phyloP scores from a whole-genome alignment of 2,113 vertebrate genomes.

The Burhinus oedicnemus region DNA sequence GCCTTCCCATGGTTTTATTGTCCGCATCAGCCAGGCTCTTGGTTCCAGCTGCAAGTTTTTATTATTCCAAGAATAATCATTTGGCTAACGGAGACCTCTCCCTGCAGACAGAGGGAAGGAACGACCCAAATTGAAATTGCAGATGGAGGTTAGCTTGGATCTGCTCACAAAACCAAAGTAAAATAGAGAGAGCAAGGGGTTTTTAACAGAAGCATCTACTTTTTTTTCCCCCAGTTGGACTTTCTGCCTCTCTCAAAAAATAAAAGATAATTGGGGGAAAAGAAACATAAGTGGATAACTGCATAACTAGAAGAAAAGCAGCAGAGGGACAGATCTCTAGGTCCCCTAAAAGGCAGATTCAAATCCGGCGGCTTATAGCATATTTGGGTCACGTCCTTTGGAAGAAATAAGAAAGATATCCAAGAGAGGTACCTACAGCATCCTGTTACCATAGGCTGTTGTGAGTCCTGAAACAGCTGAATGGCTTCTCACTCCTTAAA shows the following conservation, averaged over 20 bases:
- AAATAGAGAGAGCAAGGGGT: neutral
- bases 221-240: accelerated
- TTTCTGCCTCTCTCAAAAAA: neutral
- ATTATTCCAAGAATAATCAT: slow-evolving; percentile 33
- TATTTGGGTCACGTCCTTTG: neutral
- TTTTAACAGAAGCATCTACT: neutral
- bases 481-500: neutral
- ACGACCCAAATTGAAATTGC: neutral
- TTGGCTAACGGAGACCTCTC: slow-evolving; percentile 40
- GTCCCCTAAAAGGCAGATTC: neutral
- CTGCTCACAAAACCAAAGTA: neutral
- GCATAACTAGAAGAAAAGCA: neutral
- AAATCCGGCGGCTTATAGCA: neutral
- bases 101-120: slow-evolving; percentile 9
- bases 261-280: neutral
- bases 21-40: neutral
- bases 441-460: neutral
- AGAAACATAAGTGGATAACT: neutral
- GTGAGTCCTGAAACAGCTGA: neutral
- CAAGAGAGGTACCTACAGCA: neutral
- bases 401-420: neutral
- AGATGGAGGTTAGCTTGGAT: neutral
- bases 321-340: neutral
- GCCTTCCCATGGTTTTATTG: slow-evolving; percentile 27
- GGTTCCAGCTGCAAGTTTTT: slow-evolving; percentile 58